Evolutionary conservation across 1,140 invertebrate species (phyloP), one percentile per base, ranked within the genome.

Genomic region (Asbolus verrucosus): DNA sequence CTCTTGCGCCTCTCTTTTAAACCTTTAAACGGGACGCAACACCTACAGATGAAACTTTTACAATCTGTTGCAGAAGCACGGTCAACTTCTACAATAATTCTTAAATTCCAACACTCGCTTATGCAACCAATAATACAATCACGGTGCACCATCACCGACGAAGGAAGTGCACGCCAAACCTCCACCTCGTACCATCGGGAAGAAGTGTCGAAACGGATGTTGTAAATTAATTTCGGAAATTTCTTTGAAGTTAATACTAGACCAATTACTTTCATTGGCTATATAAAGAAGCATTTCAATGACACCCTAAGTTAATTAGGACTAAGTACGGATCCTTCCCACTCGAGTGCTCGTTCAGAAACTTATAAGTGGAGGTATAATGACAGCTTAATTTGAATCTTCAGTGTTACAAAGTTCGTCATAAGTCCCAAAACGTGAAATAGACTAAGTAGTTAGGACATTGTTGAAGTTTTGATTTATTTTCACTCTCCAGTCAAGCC

Each of bases 371-470:
- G 27, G 21, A 54, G 21, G 46, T 54, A 54, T 54, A 54, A 54
- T 54, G 46, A 54, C 46, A 54, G 46, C 46, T 54, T 54, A 54
- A 54, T 54, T 54, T 54, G 46, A 54, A 54, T 54, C 46, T 27
- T 27, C 19, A 27, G 27, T 14, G 46, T 54, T 54, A 54, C 27
- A 54, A 54, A 54, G 14, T 30, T 54, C 1, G 41, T 9, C 21
- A 24, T 54, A 54, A 54, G 46, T 27, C 46, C 46, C 46, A 54
- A 27, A 54, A 54, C 46, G 46, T 54, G 46, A 54, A 54, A 54
- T 54, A 54, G 46, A 54, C 46, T 54, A 54, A 54, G 46, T 54
- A 54, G 46, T 54, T 54, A 14, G 27, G 46, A 54, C 21, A 27
- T 13, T 24, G 19, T 21, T 0, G 21, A 54, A 54, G 19, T 54